phyloP scores from a whole-genome alignment of 1,140 invertebrate genomes.

The Papilio xuthus region DNA sequence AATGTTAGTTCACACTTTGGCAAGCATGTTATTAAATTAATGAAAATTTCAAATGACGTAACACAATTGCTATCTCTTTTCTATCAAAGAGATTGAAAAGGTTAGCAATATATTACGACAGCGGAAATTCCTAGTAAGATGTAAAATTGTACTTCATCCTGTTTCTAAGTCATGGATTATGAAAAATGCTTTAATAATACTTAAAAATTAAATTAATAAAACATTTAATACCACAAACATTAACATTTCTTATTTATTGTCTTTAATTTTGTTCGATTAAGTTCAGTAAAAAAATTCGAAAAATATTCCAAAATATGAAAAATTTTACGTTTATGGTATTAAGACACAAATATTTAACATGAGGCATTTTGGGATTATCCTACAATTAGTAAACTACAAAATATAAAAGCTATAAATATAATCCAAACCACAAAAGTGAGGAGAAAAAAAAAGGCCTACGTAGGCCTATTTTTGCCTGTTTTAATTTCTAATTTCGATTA shows the following conservation, averaged over 20 bases:
- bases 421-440: no score
- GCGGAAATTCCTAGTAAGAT: background rate
- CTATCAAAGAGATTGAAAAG: background rate
- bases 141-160: slow-evolving; percentile 1
- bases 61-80: background rate
- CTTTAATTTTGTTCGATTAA: background rate
- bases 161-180: slow-evolving; percentile 7
- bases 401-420: no score
- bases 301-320: background rate
- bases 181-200: background rate
- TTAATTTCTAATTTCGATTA: no score
- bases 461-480: no score
- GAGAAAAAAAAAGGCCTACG: no score
- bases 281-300: background rate
- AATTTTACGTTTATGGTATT: slow-evolving; percentile 10
- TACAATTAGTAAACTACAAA: background rate
- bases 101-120: background rate
- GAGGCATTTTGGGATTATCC: background rate
- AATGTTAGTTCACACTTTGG: slow-evolving; percentile 33
- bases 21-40: slow-evolving; percentile 27
- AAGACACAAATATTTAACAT: slow-evolving; percentile 16
- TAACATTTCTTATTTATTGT: background rate
- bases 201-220: slow-evolving; percentile 9
- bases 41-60: background rate
- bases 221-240: slow-evolving; percentile 20